Base-by-base conservation (phyloP, 1,140 invertebrate species). In the Lordiphosa collinella region DNA sequence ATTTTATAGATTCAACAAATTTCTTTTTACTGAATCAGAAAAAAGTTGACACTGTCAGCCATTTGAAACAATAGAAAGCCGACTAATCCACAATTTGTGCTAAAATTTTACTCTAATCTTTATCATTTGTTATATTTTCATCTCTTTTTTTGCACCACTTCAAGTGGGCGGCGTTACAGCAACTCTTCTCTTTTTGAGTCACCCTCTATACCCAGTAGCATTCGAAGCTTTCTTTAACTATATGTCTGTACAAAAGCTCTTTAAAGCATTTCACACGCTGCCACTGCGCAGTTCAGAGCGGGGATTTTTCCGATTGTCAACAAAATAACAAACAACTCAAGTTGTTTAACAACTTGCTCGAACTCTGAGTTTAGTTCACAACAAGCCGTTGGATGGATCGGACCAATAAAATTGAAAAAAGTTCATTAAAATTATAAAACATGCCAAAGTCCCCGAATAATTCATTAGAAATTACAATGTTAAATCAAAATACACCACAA, bases 311-410 rank as follows among this genome's bases (percentile, higher is more conserved):
- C 4, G 34, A 13, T 22, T 54, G 36, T 37, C 52, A 65, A 64
- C 44, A 37, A 41, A 67, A 57, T 40, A 58, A 37, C 16, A 55
- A 44, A 13, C 38, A 49, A 64, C 36, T 41, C 35, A 46, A 47
- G 41, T 50, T 51, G 58, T 53, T 80, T 32, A 52, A 51, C 48
- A 53, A 49, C 49, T 49, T n/a, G 7, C 11, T 35, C 13, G 63
- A 52, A 32, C 12, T 29, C 49, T 55, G 18, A 31, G 32, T 34
- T 80, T 59, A 79, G 65, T 82, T 59, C 32, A 38, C 37, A 55
- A 55, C 60, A 43, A 38, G 54, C 71, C 36, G 55, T 55, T 57
- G 66, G 41, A 50, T 66, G 46, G 60, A 38, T 51, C 46, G 46
- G 68, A 58, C 44, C 52, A n/a, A 10, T 11, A 13, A 4, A 13